Conservation (phyloP, 2,888 invertebrate genomes). For the Eilema griseolum region DNA sequence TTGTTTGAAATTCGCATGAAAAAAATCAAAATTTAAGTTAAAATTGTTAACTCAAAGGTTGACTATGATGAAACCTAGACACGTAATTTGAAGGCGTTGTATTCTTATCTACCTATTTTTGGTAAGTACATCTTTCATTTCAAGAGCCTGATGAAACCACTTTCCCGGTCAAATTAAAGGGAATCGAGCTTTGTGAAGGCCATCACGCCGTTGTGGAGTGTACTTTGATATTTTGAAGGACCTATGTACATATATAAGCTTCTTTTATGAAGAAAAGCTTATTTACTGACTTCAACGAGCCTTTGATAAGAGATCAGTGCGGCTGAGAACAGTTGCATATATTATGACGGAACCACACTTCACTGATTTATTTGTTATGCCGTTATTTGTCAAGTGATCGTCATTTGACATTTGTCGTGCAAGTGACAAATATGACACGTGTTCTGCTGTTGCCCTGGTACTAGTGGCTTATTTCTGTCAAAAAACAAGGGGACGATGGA, state of each 20-base stretch:
- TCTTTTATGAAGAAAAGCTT: conserved; percentile 9
- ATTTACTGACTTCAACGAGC: conserved; percentile 10
- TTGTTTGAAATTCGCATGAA: no score
- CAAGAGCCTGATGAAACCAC: conserved; percentile 13
- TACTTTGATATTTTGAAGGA: conserved; percentile 17
- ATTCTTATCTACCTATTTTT: conserved; percentile 11
- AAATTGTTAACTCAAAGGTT: background rate
- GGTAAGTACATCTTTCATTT: conserved; percentile 9
- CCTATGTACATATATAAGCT: conserved; percentile 5
- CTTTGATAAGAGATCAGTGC: conserved; percentile 4
- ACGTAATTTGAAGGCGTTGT: background rate
- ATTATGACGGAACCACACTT: background rate
- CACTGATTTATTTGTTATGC: no score
- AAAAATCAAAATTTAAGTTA: no score
- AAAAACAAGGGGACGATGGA: no score
- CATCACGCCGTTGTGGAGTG: conserved; percentile 7
- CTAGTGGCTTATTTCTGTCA: no score
- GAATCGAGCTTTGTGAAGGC: conserved; percentile 14
- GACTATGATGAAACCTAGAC: background rate
- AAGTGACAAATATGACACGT: no score
- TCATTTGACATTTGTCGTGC: no score
- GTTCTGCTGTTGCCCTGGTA: no score
- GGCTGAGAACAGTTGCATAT: background rate
- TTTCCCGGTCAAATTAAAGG: conserved; percentile 12
- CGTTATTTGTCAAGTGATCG: no score